Evolutionary conservation across 2,113 vertebrate species (phyloP).

Genomic region (Phaethon lepturus): DNA sequence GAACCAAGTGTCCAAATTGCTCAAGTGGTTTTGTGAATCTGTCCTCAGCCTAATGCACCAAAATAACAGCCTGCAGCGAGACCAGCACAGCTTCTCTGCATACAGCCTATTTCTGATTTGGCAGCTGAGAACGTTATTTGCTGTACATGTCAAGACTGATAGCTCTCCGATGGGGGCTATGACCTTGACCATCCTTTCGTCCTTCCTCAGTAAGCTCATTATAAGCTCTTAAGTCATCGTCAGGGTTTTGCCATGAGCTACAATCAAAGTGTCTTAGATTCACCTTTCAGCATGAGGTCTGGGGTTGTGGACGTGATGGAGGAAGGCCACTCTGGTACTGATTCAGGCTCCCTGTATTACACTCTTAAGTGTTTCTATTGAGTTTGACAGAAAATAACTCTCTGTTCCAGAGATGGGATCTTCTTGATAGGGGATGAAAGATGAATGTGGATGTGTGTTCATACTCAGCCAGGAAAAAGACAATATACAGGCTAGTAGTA

Average conservation of each 20-base stretch:
- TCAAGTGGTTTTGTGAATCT: neutral
- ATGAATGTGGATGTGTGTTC: neutral
- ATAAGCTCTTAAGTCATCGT: neutral
- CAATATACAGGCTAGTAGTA: neutral
- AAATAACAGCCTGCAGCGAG: conserved; percentile 23
- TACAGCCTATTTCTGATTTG: conserved; percentile 16
- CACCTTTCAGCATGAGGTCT: neutral
- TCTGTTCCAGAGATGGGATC: neutral
- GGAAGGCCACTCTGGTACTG: neutral
- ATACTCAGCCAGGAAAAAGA: neutral
- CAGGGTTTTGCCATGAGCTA: conserved; percentile 5
- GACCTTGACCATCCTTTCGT: conserved; percentile 47
- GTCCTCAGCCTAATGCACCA: conserved; percentile 5
- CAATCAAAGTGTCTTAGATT: neutral
- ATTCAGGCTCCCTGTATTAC: neutral
- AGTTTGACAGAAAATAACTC: neutral
- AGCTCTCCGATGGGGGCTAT: neutral
- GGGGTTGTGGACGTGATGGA: neutral
- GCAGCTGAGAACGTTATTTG: conserved; percentile 32
- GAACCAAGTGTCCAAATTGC: neutral
- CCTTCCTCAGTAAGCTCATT: conserved; percentile 39
- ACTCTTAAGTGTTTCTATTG: neutral
- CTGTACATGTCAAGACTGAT: conserved; percentile 18
- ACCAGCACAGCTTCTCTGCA: conserved; percentile 4
- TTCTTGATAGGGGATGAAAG: neutral